These are phyloP conservation scores for Aspidoscelis tigris DNA, from an alignment of 2,113 vertebrate genomes.

Conservation along the genomic window DNA sequence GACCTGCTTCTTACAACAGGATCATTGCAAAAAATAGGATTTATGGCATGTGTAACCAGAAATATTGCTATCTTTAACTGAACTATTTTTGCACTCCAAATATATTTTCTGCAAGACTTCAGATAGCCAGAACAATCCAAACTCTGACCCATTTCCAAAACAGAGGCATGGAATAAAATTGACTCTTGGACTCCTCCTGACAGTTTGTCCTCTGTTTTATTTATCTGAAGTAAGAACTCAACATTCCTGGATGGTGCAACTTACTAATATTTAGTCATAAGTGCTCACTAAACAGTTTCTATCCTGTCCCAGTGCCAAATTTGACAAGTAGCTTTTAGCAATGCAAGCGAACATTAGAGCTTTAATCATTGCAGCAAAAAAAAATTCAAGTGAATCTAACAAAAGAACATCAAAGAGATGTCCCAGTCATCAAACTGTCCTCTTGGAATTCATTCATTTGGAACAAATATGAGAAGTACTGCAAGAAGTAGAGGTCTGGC, in stretches of 20 bases:
- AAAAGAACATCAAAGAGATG: constrained; percentile 61
- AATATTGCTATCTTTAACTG: no score
- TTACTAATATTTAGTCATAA: background rate
- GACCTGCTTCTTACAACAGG: no score
- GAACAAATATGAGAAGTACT: constrained; percentile 70
- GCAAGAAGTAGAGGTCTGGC: constrained; percentile 66
- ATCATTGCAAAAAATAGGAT: no score
- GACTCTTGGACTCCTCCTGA: background rate
- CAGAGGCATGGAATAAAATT: background rate
- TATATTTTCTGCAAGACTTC: background rate
- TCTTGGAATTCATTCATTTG: constrained; percentile 57
- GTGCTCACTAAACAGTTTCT: background rate
- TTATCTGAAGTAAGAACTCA: background rate
- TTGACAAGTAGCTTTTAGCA: background rate
- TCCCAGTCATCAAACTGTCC: constrained; percentile 56
- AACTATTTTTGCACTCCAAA: no score
- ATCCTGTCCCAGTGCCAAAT: background rate
- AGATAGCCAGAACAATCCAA: background rate
- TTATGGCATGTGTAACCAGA: no score
- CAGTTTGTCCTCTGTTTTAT: background rate
- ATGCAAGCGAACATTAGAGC: constrained; percentile 41
- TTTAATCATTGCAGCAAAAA: constrained; percentile 39
- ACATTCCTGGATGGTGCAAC: background rate
- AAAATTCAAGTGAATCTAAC: constrained; percentile 47
- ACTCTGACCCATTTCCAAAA: background rate